Percentiles rank a stretch among this genome's conserved stretches.
Evolutionary conservation across 1,140 invertebrate genomes (phyloP).

Genomic region (Caenorhabditis inopinata): DNA sequence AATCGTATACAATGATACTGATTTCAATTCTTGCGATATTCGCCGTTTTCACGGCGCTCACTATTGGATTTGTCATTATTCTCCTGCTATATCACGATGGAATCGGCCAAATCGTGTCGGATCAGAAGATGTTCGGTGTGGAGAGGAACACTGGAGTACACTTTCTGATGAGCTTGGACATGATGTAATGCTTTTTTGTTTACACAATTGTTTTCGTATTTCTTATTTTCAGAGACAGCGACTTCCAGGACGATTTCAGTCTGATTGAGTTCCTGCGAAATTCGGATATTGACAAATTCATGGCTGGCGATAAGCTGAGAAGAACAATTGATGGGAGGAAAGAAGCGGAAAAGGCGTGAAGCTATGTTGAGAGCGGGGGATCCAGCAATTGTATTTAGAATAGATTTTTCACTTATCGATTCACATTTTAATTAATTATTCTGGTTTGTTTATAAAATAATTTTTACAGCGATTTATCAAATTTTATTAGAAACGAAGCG

Average conservation of each 20-base stretch:
- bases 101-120: neutral
- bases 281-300: neutral
- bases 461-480: too few relatives aligned
- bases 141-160: constrained; percentile 10
- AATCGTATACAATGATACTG: neutral
- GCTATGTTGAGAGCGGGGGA: too few relatives aligned
- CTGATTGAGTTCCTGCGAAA: constrained; percentile 15
- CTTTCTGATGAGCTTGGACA: constrained; percentile 30
- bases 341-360: neutral
- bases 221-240: neutral
- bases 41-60: neutral
- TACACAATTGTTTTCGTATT: too few relatives aligned
- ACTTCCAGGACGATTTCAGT: constrained; percentile 19
- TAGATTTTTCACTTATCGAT: constrained; percentile 10
- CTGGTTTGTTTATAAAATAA: too few relatives aligned
- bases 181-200: neutral
- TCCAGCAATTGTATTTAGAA: too few relatives aligned
- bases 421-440: too few relatives aligned
- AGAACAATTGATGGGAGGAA: neutral
- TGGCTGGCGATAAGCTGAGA: neutral
- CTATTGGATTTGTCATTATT: constrained; percentile 9
- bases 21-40: neutral
- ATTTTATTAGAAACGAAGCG: too few relatives aligned
- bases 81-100: neutral
- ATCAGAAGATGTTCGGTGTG: neutral